A percentile compares a stretch with the other conserved stretches of the same genome.
Evolutionary conservation across 2,888 invertebrate species (phyloP).

Genomic region (Lymantria monacha): DNA sequence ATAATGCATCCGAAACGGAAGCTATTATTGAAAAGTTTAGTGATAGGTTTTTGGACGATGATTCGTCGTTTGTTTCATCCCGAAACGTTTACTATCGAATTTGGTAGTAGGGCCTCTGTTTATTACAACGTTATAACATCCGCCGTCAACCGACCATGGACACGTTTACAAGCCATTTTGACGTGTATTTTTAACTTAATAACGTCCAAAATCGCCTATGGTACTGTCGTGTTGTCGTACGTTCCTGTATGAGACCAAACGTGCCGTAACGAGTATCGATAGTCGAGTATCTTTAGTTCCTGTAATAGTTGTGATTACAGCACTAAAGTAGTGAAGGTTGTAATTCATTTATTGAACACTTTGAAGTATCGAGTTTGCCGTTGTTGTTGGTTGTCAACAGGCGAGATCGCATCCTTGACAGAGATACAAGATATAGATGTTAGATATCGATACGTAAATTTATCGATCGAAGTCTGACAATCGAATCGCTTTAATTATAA

Average conservation of each 20-base stretch:
- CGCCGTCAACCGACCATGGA: slow-evolving; percentile 17
- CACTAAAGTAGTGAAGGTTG: slow-evolving; percentile 18
- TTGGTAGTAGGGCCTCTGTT: slow-evolving; percentile 34
- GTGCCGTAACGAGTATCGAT: slow-evolving; percentile 30
- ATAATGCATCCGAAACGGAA: no score
- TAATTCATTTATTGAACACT: slow-evolving; percentile 18
- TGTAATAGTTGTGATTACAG: slow-evolving; percentile 29
- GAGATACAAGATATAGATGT: slow-evolving; percentile 13
- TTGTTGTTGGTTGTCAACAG: slow-evolving; percentile 11
- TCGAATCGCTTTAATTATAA: slow-evolving; percentile 24
- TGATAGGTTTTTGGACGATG: no score
- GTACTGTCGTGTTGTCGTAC: slow-evolving; percentile 18
- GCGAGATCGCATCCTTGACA: slow-evolving; percentile 16
- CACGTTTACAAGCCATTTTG: slow-evolving; percentile 25
- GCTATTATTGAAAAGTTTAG: no score
- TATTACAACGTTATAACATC: slow-evolving; percentile 44
- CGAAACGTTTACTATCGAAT: no score
- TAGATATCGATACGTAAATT: slow-evolving; percentile 18
- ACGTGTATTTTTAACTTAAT: slow-evolving; percentile 31
- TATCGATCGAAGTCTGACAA: slow-evolving; percentile 25
- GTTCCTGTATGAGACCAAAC: slow-evolving; percentile 17
- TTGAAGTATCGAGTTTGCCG: slow-evolving; percentile 12
- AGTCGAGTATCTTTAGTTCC: slow-evolving; percentile 28
- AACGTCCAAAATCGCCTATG: slow-evolving; percentile 31
- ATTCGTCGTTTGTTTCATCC: no score